Base-by-base conservation (phyloP, 2,113 vertebrate species). In the Parus major region DNA sequence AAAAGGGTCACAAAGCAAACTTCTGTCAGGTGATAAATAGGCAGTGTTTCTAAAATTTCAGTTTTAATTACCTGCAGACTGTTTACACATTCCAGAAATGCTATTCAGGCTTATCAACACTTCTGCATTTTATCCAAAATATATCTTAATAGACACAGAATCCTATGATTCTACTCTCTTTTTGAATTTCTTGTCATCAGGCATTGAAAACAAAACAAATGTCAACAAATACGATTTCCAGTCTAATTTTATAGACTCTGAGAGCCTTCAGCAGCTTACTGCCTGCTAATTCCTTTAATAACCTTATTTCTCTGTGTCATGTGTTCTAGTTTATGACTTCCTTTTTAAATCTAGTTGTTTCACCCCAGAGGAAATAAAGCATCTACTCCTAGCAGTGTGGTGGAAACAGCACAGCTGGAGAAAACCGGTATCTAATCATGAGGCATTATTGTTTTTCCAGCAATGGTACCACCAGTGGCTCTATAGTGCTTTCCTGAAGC, bases 281-380 rank as follows among this genome's bases (percentile, higher is more conserved):
- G 49, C 46, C 73, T 93, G 78, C 84, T 95, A 92, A 96, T 96
- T 93, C 31, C 42, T 96, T 77, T 80, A 95, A 89, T 92, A 91
- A 92, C 66, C 47, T 79, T 68, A 60, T 69, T 92, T 80, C 68
- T 92, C 39, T 46, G 88, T 86, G 87, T 79, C 88, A 59, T 56
- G 75, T 82, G 69, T 80, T 97, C 78, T n/a, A 81, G n/a, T 95
- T 90, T 86, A 96, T 64, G 35, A 85, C 94, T 97, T 97, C 80
- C 92, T 96, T 95, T 91, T 94, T 52, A 95, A 96, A 95, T 93
- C 72, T 96, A 80, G 61, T 90, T 88, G 65, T 88, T 63, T 87
- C 82, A 80, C 89, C 66, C 88, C 69, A 82, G 92, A 95, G 82
- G 78, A 95, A 86, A 95, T 13, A 93, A 83, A 94, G 66, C 82